A percentile compares a stretch with the other conserved stretches of the same genome.
Evolutionary conservation across 2,113 vertebrate species (phyloP).

Genomic region (Regulus satrapa): DNA sequence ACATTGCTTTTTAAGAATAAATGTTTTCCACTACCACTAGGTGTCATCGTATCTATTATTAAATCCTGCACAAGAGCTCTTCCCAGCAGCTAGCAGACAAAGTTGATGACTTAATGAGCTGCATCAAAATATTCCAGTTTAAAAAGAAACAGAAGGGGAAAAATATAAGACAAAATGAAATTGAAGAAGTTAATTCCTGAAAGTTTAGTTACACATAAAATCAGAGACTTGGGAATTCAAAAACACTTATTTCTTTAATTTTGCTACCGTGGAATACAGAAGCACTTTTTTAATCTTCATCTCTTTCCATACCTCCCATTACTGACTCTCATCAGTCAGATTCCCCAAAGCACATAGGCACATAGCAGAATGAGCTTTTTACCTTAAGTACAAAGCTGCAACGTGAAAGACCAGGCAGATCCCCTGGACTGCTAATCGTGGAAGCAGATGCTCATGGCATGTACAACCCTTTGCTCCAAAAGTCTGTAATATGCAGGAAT

Average conservation of each 20-base stretch:
- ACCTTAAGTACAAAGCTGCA: not conserved
- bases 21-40: conserved; percentile 66
- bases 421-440: not conserved
- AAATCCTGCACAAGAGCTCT: not conserved
- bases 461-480: not conserved
- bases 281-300: not conserved
- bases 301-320: not conserved
- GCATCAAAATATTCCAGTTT: not conserved
- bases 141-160: not conserved
- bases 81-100: not conserved
- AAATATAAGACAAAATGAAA: not conserved
- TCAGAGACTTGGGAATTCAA: not conserved
- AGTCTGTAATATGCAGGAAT: not conserved
- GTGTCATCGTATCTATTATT: conserved; percentile 68
- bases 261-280: not conserved
- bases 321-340: not conserved
- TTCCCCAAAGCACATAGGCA: not conserved
- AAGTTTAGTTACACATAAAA: not conserved
- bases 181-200: not conserved
- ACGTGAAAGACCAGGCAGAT: not conserved
- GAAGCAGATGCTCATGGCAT: not conserved
- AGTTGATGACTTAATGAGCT: conserved; percentile 27
- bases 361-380: not conserved
- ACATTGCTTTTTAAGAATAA: not conserved
- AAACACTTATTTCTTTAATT: not conserved